A percentile compares a stretch with the other conserved stretches of the same genome.
Conservation (phyloP, 37 sponge, comb jelly and placozoan species). For the Corticium candelabrum region DNA sequence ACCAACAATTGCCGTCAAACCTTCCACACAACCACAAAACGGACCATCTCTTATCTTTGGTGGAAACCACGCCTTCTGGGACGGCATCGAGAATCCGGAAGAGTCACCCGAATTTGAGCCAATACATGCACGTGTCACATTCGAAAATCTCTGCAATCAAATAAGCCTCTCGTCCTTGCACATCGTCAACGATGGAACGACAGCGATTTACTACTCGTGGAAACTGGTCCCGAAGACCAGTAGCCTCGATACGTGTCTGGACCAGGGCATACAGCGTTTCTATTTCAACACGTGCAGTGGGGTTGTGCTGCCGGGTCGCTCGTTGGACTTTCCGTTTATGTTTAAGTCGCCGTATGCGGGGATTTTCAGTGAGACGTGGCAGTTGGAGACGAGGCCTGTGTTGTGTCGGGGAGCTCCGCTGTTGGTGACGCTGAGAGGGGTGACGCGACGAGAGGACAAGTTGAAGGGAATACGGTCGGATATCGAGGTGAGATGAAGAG, state of each 20-base stretch:
- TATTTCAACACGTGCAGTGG: constrained; percentile 88
- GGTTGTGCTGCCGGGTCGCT: constrained; percentile 76
- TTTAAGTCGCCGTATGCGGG: constrained; percentile 88
- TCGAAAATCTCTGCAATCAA: constrained; percentile 39
- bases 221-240: constrained; percentile 48
- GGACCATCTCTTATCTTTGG: neutral
- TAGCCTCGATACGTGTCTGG: constrained; percentile 39
- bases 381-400: constrained; percentile 67
- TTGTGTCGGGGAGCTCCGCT: constrained; percentile 56
- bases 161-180: constrained; percentile 29
- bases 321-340: constrained; percentile 54
- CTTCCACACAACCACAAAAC: neutral
- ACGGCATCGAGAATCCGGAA: neutral
- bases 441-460: constrained; percentile 55
- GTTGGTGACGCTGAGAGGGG: constrained; percentile 64
- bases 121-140: constrained; percentile 43
- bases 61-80: neutral
- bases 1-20: too few relatives aligned
- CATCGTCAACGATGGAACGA: constrained; percentile 73
- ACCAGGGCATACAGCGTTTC: constrained; percentile 68
- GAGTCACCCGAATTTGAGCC: constrained; percentile 9
- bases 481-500: constrained; percentile 22
- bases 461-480: constrained; percentile 3
- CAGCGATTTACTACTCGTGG: constrained; percentile 80
- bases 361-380: constrained; percentile 82